These are phyloP conservation scores for Minunthozetes semirufus DNA, from an alignment of 2,888 invertebrate species.

Conservation along the genomic window DNA sequence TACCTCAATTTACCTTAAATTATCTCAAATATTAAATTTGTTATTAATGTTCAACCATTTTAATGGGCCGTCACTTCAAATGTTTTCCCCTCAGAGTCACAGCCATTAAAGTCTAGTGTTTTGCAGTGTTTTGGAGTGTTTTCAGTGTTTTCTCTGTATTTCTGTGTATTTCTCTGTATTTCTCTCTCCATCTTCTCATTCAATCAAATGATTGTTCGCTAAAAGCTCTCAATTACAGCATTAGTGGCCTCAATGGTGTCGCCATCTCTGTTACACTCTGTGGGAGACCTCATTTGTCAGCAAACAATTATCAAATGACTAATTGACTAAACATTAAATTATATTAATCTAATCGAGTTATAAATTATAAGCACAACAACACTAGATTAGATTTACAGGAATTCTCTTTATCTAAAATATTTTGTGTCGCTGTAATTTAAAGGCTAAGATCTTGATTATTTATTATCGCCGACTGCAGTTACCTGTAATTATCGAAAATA, in stretches of 20 bases:
- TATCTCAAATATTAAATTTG: too few relatives aligned
- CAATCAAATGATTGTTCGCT: not conserved
- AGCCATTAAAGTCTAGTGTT: not conserved
- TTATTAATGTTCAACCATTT: slow-evolving; percentile 30
- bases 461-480: too few relatives aligned
- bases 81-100: not conserved
- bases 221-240: slow-evolving; percentile 6
- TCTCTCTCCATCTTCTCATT: slow-evolving; percentile 26
- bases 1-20: too few relatives aligned
- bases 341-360: too few relatives aligned
- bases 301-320: not conserved
- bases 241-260: not conserved
- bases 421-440: too few relatives aligned
- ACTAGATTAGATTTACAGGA: too few relatives aligned
- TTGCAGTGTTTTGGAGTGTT: not conserved
- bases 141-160: not conserved
- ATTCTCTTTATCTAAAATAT: too few relatives aligned
- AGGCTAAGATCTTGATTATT: too few relatives aligned
- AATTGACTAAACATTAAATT: not conserved
- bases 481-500: too few relatives aligned
- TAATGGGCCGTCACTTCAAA: slow-evolving; percentile 24
- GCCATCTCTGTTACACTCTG: slow-evolving; percentile 8
- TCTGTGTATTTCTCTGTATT: too few relatives aligned
- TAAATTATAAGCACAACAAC: too few relatives aligned
- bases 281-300: not conserved